Conservation (phyloP, 2,113 vertebrate genomes). For the Vulpes lagopus region DNA sequence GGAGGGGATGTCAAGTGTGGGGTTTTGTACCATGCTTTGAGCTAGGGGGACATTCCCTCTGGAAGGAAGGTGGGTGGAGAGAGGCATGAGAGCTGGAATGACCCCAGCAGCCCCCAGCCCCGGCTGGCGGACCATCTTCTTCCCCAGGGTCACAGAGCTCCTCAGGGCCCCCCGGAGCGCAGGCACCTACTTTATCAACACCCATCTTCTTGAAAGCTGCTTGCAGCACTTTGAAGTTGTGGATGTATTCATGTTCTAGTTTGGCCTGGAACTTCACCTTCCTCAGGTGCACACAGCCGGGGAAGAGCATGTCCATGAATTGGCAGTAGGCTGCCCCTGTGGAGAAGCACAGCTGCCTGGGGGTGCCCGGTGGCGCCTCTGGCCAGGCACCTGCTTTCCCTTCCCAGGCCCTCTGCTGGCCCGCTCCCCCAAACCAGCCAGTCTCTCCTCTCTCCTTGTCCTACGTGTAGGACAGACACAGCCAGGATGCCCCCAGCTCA, state of each 20-base stretch:
- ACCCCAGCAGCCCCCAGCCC: conserved; percentile 6
- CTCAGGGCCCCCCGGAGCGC: conserved; percentile 26
- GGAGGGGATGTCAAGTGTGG: neutral
- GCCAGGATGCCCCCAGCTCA: neutral
- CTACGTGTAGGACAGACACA: neutral
- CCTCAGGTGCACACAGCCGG: conserved; percentile 96
- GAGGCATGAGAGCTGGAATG: neutral
- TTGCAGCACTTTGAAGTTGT: conserved; percentile 99
- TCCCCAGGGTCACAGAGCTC: conserved; percentile 54
- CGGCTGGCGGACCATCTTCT: conserved; percentile 57
- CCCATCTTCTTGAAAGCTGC: conserved; percentile 98
- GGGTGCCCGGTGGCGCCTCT: neutral
- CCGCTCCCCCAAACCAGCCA: neutral
- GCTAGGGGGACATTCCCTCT: neutral
- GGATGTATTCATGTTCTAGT: conserved; percentile 98
- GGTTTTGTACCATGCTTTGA: conserved; percentile 20
- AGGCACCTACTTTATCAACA: conserved; percentile 95
- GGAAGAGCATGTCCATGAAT: conserved; percentile 99
- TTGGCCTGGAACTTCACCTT: conserved; percentile 99
- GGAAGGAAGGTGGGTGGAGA: neutral
- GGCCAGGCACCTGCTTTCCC: accelerated
- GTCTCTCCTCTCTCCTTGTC: neutral
- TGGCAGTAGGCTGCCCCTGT: conserved; percentile 97
- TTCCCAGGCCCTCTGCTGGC: neutral
- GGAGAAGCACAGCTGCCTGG: neutral